Evolutionary conservation across 2,113 vertebrate genomes (phyloP).

Genomic region (Hyperopisus bebe): DNA sequence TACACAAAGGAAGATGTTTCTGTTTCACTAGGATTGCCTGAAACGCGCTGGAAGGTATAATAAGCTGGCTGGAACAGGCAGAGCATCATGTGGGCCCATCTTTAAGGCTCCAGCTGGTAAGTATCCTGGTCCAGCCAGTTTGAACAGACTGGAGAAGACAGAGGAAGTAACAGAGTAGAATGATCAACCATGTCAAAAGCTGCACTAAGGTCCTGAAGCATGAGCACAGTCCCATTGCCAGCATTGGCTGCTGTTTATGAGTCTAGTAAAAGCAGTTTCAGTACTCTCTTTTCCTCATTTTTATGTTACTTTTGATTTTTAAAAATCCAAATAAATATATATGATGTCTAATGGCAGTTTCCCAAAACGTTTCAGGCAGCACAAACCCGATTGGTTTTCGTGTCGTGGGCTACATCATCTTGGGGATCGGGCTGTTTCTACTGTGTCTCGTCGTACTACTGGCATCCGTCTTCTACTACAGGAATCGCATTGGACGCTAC

Average conservation of each 20-base stretch:
- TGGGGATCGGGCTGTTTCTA: slow-evolving; percentile 47
- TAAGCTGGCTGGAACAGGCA: slow-evolving; percentile 28
- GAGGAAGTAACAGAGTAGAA: neutral
- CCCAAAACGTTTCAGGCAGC: slow-evolving; percentile 23
- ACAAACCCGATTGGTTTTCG: slow-evolving; percentile 9
- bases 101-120: slow-evolving; percentile 32
- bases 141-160: neutral
- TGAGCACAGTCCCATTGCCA: neutral
- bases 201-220: neutral
- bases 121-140: neutral
- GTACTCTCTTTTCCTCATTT: neutral
- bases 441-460: slow-evolving; percentile 1
- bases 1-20: neutral
- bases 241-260: neutral
- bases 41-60: slow-evolving; percentile 32
- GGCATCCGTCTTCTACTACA: slow-evolving; percentile 48
- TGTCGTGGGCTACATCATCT: slow-evolving; percentile 42
- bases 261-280: neutral
- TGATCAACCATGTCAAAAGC: neutral
- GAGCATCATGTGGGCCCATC: slow-evolving; percentile 41
- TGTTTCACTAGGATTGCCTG: slow-evolving; percentile 37
- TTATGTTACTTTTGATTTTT: neutral
- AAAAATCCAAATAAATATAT: neutral
- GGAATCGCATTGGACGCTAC: slow-evolving; percentile 60
- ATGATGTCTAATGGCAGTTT: neutral